These are phyloP conservation scores for Ormyrus nitidulus DNA, from an alignment of 2,888 invertebrate species.

Conservation along the genomic window DNA sequence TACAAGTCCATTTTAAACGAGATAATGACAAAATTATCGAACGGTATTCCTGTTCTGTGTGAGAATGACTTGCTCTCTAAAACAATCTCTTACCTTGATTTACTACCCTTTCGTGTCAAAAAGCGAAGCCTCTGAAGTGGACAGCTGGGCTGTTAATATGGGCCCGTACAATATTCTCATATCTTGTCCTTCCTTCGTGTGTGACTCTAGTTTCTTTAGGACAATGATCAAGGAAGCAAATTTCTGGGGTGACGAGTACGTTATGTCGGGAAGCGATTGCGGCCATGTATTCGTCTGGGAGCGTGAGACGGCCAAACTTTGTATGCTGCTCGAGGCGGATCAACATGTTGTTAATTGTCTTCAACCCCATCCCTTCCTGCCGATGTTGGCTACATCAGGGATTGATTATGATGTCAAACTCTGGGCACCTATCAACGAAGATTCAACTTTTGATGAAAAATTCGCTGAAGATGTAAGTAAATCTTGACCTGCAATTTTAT, in stretches of 20 bases:
- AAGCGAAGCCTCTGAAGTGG: constrained; percentile 71
- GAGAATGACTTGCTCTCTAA: constrained; percentile 34
- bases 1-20: constrained; percentile 31
- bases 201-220: constrained; percentile 77
- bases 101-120: constrained; percentile 54
- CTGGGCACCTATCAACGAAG: constrained; percentile 84
- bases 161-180: constrained; percentile 70
- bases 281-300: constrained; percentile 92
- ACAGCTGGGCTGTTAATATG: constrained; percentile 71
- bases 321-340: constrained; percentile 87
- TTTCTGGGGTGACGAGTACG: constrained; percentile 88
- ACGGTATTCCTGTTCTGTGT: constrained; percentile 25
- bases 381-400: constrained; percentile 88
- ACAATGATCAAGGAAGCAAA: constrained; percentile 91
- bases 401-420: constrained; percentile 92
- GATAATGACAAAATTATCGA: constrained; percentile 30
- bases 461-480: constrained; percentile 81
- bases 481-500: background rate
- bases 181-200: constrained; percentile 67
- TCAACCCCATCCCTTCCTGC: constrained; percentile 88
- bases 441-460: constrained; percentile 79
- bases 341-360: constrained; percentile 90
- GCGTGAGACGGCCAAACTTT: constrained; percentile 81
- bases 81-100: constrained; percentile 34
- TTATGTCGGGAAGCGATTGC: constrained; percentile 93